These are phyloP conservation scores for Ashinkailepas kermadecensis DNA, from an alignment of 2,888 invertebrate species.

Conservation along the genomic window DNA sequence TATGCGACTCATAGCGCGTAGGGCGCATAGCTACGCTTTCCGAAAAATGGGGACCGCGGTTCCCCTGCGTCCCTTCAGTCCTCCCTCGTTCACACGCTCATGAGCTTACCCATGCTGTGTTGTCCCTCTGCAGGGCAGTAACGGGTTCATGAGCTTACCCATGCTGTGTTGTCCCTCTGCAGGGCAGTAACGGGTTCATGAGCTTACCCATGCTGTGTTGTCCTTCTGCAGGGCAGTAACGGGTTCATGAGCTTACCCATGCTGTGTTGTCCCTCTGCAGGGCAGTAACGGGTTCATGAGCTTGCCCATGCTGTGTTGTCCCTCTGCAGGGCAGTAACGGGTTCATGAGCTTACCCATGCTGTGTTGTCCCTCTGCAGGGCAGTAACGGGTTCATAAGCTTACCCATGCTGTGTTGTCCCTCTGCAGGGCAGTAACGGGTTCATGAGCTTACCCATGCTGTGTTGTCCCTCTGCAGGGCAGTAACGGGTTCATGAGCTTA, in stretches of 20 bases:
- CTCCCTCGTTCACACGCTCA: too few relatives aligned
- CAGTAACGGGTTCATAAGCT: conserved; percentile 85
- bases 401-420: conserved; percentile 34
- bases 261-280: conserved; percentile 51
- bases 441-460: conserved; percentile 44
- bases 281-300: conserved; percentile 82
- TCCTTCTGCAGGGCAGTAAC: conserved; percentile 68
- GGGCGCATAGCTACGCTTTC: too few relatives aligned
- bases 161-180: conserved; percentile 43
- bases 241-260: conserved; percentile 63
- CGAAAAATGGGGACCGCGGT: too few relatives aligned
- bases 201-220: conserved; percentile 30
- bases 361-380: conserved; percentile 55
- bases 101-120: neutral
- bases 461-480: conserved; percentile 58
- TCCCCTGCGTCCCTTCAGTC: too few relatives aligned
- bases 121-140: conserved; percentile 64
- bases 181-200: conserved; percentile 89
- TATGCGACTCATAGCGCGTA: too few relatives aligned
- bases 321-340: conserved; percentile 76
- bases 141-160: conserved; percentile 69
- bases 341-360: conserved; percentile 51
- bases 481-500: conserved; percentile 84
- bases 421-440: conserved; percentile 81
- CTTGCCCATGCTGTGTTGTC: conserved; percentile 33